A percentile compares a stretch with the other conserved stretches of the same genome.
Conservation (phyloP, 2,888 invertebrate genomes). For the Neocrepidodera transversa region DNA sequence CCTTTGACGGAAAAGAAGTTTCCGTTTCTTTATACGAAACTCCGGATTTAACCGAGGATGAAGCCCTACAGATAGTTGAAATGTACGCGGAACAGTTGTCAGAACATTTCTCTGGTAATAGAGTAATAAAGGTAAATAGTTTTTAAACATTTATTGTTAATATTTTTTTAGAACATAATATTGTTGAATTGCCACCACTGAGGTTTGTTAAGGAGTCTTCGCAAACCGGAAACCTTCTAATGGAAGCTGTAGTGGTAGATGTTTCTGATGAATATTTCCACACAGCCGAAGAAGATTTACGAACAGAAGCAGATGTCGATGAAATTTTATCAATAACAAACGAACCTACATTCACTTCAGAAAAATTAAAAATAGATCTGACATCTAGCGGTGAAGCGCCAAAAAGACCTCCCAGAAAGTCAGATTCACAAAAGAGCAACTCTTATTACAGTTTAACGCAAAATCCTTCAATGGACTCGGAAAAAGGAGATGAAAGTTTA, state of each 20-base stretch:
- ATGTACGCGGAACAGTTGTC: constrained; percentile 94
- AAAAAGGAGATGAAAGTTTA: constrained; percentile 60
- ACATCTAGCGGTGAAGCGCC: constrained; percentile 66
- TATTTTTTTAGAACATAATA: constrained; percentile 71
- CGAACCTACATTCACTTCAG: constrained; percentile 67
- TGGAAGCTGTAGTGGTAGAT: constrained; percentile 92
- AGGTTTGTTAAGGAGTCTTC: constrained; percentile 90
- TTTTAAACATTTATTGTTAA: constrained; percentile 7
- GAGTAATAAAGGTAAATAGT: constrained; percentile 22
- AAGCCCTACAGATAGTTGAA: constrained; percentile 89
- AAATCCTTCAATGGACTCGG: constrained; percentile 68
- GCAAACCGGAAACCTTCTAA: constrained; percentile 83
- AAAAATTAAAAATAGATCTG: constrained; percentile 63
- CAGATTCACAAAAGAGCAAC: constrained; percentile 66
- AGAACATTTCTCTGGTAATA: constrained; percentile 80
- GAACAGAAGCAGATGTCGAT: constrained; percentile 87
- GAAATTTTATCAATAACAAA: constrained; percentile 81
- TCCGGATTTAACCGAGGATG: constrained; percentile 90
- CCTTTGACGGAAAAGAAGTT: constrained; percentile 90
- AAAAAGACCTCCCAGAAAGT: constrained; percentile 69
- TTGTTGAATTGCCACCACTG: constrained; percentile 85
- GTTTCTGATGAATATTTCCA: constrained; percentile 85
- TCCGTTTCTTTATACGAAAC: constrained; percentile 91
- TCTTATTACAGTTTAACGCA: constrained; percentile 69
- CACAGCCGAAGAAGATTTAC: constrained; percentile 80